These are phyloP conservation scores for Pantherophis vulpinus DNA, from an alignment of 2,797 vertebrate species.

Conservation along the genomic window DNA sequence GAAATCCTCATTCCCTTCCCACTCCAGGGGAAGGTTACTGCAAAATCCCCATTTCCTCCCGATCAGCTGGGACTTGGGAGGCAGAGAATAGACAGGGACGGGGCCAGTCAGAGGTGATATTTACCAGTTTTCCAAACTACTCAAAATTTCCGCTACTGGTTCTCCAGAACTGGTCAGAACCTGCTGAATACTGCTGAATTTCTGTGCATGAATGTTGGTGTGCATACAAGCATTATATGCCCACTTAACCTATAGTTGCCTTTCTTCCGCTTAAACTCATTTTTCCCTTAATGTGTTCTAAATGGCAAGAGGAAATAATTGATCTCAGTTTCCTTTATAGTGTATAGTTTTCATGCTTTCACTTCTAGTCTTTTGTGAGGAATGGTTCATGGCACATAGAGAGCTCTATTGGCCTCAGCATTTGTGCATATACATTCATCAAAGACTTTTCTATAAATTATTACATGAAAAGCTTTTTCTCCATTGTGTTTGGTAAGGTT, in stretches of 20 bases:
- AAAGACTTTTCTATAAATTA: slow-evolving; percentile 14
- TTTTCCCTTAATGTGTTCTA: not conserved
- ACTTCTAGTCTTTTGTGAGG: not conserved
- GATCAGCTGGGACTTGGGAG: too few relatives aligned
- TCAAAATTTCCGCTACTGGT: too few relatives aligned
- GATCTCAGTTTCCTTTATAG: not conserved
- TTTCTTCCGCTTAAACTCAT: not conserved
- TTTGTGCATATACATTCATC: slow-evolving; percentile 26
- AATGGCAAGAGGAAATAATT: slow-evolving; percentile 3
- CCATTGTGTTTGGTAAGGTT: not conserved
- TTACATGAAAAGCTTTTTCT: not conserved
- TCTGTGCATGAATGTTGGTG: not conserved
- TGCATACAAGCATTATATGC: not conserved
- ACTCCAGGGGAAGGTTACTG: too few relatives aligned
- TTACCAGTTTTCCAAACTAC: too few relatives aligned
- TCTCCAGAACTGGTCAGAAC: too few relatives aligned
- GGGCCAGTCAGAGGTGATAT: too few relatives aligned
- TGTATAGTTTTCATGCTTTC: not conserved
- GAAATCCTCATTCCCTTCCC: too few relatives aligned
- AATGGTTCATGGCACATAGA: not conserved
- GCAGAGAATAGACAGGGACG: too few relatives aligned
- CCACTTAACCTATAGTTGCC: not conserved
- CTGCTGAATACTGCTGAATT: too few relatives aligned
- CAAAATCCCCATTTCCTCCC: too few relatives aligned
- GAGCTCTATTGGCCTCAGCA: not conserved